Conservation (phyloP, 1,140 invertebrate genomes). For the Trigoniulus corallinus region DNA sequence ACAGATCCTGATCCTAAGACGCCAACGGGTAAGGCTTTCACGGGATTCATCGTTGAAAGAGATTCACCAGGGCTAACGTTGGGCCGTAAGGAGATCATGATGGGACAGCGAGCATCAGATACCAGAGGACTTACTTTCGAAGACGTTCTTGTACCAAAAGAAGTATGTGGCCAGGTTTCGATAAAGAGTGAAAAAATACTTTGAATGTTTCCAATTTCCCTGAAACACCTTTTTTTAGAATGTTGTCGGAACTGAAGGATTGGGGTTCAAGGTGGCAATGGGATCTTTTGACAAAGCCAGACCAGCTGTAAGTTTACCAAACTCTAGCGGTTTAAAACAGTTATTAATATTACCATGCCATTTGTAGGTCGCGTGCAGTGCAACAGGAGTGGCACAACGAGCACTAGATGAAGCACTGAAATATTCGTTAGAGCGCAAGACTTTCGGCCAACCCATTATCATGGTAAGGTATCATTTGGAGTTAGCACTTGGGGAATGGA, state of each 20-base stretch:
- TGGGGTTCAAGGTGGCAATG: slow-evolving; percentile 95
- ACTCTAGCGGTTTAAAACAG: neutral
- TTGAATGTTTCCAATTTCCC: too few relatives aligned
- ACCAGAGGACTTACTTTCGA: slow-evolving; percentile 94
- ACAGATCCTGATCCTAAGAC: slow-evolving; percentile 86
- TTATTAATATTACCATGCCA: slow-evolving; percentile 3
- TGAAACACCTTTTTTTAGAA: slow-evolving; percentile 34
- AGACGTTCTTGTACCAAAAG: slow-evolving; percentile 89
- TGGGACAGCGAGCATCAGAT: slow-evolving; percentile 92
- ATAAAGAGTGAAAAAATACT: neutral
- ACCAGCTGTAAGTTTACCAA: slow-evolving; percentile 50
- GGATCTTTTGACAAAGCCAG: slow-evolving; percentile 85
- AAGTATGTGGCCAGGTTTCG: slow-evolving; percentile 24
- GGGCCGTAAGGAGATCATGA: slow-evolving; percentile 87
- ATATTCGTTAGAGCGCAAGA: slow-evolving; percentile 82
- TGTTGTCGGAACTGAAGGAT: slow-evolving; percentile 60
- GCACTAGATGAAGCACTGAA: slow-evolving; percentile 85
- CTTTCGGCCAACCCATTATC: slow-evolving; percentile 76
- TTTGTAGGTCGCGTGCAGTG: slow-evolving; percentile 61
- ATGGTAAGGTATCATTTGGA: slow-evolving; percentile 23
- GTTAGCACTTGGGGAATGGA: too few relatives aligned
- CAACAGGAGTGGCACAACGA: slow-evolving; percentile 73
- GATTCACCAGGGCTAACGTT: slow-evolving; percentile 67
- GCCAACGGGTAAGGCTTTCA: slow-evolving; percentile 79
- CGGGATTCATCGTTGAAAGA: slow-evolving; percentile 88